Percentiles rank a stretch among this genome's conserved stretches.
Conservation (phyloP, 2,113 vertebrate species). For the Odocoileus virginianus region DNA sequence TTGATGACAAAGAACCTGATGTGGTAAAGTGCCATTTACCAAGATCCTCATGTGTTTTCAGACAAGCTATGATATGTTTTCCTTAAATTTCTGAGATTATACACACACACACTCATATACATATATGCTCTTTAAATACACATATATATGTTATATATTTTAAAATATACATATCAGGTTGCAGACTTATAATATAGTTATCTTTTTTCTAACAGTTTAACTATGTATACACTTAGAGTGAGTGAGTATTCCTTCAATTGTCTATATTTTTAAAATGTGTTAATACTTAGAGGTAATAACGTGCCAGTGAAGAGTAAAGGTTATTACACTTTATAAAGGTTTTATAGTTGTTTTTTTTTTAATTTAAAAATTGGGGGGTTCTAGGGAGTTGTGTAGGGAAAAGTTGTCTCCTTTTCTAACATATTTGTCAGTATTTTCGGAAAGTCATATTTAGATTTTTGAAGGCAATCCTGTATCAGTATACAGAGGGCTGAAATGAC, state of each 20-base stretch:
- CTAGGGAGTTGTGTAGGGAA: not conserved
- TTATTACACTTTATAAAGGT: not conserved
- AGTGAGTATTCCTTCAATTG: not conserved
- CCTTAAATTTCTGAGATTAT: not conserved
- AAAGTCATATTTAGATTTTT: slow-evolving; percentile 18
- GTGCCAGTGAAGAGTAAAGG: slow-evolving; percentile 11
- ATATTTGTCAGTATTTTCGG: slow-evolving; percentile 38
- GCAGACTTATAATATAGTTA: not conserved
- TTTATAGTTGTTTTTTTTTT: not conserved
- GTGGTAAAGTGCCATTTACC: not conserved
- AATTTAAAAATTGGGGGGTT: not conserved
- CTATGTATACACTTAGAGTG: not conserved
- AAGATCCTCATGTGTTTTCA: not conserved
- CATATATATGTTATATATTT: not conserved
- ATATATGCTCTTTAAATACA: not conserved
- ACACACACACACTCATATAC: not conserved
- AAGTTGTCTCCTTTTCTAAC: not conserved
- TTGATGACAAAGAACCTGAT: not conserved
- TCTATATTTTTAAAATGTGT: not conserved
- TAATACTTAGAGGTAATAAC: slow-evolving; percentile 1
- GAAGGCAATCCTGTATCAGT: not conserved
- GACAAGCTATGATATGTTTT: not conserved
- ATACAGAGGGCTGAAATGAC: not conserved
- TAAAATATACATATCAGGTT: not conserved
- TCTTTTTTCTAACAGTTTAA: slow-evolving; percentile 10